A percentile compares a stretch with the other conserved stretches of the same genome.
These are phyloP conservation scores for Ceraclea dissimilis DNA, from an alignment of 2,888 invertebrate genomes.

Conservation along the genomic window DNA sequence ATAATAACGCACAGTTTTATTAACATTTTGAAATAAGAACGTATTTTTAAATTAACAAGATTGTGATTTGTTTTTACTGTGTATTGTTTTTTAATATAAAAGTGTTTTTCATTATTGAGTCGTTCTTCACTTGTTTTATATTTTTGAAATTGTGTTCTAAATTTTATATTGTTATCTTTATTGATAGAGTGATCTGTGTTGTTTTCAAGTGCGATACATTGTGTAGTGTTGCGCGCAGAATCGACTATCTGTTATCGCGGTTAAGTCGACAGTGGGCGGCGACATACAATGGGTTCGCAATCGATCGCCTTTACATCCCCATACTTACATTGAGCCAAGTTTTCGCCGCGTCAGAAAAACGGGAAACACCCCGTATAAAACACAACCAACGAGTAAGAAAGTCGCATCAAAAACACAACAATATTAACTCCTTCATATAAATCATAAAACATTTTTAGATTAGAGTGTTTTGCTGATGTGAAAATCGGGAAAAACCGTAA, in stretches of 20 bases:
- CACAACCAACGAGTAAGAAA: background rate
- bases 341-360: background rate
- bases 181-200: background rate
- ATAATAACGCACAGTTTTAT: background rate
- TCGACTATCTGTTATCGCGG: background rate
- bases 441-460: background rate
- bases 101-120: background rate
- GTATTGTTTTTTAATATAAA: background rate
- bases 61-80: background rate
- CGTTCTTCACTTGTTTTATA: too few species aligned
- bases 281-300: slow-evolving; percentile 4
- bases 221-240: background rate
- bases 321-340: slow-evolving; percentile 4
- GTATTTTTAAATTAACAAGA: background rate
- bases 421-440: background rate
- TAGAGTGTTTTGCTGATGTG: too few species aligned
- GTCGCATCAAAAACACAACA: background rate
- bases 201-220: background rate
- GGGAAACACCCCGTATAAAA: background rate
- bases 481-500: background rate
- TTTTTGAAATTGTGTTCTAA: too few species aligned
- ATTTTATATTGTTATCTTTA: background rate
- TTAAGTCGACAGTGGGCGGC: slow-evolving; percentile 13
- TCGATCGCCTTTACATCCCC: slow-evolving; percentile 11
- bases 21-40: background rate